Evolutionary conservation across 1,140 invertebrate genomes (phyloP), one percentile per base, ranked within the genome.

Genomic region (Formica exsecta): DNA sequence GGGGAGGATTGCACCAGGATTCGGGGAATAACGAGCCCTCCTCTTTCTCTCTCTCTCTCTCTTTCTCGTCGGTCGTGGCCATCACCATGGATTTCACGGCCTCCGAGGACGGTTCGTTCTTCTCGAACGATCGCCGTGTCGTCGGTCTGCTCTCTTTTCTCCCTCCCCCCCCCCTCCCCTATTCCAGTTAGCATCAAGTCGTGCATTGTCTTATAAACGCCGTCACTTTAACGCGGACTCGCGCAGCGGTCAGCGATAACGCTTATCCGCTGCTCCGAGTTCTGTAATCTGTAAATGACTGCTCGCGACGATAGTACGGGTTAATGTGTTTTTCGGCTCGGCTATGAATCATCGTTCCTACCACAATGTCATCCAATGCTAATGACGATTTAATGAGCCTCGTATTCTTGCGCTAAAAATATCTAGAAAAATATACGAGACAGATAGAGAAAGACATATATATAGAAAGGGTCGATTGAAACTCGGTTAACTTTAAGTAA

Each of bases 171-270:
- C 9, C 9, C 22, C 1, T 6, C 6, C 36, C 54, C 22, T 11
- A 13, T 16, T 71, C 29, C 25, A 8, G 22, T 5, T 13, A 8
- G 1, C 13, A 3, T 19, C 25, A 5, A 7, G 66, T 73, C 51
- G 36, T 16, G 79, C 79, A 81, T 81, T 62, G 79, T 74, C 68
- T 62, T 54, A 66, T 73, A 62, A 83, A 83, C 54, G 79, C 38
- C 38, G 54, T 5, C 66, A 61, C 68, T 73, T 74, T 19, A 22
- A 25, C 75, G 29, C 48, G 41, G 3, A 81, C 79, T 44, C 51
- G 54, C 16, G n/a, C 66, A 25, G 25, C 54, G 68, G 38, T 32
- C 68, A n/a, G 79, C 68, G 68, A 74, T 62, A 83, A 74, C 32
- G 44, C 68, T 83, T 74, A 61, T 81, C 38, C 66, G 66, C 22